A percentile compares a stretch with the other conserved stretches of the same genome.
phyloP scores from a whole-genome alignment of 2,113 vertebrate species.

The Cheilinus undulatus region DNA sequence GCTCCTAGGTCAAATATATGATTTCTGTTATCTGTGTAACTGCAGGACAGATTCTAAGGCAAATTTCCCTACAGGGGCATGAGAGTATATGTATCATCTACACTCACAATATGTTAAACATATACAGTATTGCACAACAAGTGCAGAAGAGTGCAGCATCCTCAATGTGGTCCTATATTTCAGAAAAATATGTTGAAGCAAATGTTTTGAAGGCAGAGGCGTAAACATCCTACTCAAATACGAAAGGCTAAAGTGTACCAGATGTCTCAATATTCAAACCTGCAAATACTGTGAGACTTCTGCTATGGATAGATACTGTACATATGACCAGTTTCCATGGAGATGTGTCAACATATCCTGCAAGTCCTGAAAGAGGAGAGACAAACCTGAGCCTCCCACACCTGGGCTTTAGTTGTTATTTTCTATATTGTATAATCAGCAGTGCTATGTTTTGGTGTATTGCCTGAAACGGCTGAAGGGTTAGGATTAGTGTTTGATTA shows the following conservation, averaged over 20 bases:
- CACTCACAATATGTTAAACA: not conserved
- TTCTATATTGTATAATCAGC: slow-evolving; percentile 17
- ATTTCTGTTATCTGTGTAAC: no score
- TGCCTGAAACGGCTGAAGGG: slow-evolving; percentile 7
- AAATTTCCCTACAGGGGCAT: no score
- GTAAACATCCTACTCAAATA: slow-evolving; percentile 15
- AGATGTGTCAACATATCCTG: slow-evolving; percentile 62
- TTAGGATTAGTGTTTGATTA: slow-evolving; percentile 14
- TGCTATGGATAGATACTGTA: slow-evolving; percentile 18
- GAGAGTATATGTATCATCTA: no score
- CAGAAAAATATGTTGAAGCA: slow-evolving; percentile 6
- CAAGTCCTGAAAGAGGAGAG: slow-evolving; percentile 54
- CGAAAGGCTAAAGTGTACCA: slow-evolving; percentile 4
- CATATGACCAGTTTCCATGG: slow-evolving; percentile 71
- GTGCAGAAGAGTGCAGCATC: not conserved
- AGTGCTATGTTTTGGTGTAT: slow-evolving; percentile 23
- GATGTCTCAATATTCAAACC: slow-evolving; percentile 30
- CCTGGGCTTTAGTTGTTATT: slow-evolving; percentile 5
- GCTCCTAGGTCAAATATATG: not conserved
- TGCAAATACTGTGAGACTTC: slow-evolving; percentile 17
- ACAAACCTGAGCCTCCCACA: slow-evolving; percentile 52
- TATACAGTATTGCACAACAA: not conserved
- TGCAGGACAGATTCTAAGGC: no score
- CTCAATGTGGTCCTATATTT: not conserved
- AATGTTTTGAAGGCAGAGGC: slow-evolving; percentile 12